Evolutionary conservation across 2,888 invertebrate genomes (phyloP).

Genomic region (Ommatoiulus sabulosus): DNA sequence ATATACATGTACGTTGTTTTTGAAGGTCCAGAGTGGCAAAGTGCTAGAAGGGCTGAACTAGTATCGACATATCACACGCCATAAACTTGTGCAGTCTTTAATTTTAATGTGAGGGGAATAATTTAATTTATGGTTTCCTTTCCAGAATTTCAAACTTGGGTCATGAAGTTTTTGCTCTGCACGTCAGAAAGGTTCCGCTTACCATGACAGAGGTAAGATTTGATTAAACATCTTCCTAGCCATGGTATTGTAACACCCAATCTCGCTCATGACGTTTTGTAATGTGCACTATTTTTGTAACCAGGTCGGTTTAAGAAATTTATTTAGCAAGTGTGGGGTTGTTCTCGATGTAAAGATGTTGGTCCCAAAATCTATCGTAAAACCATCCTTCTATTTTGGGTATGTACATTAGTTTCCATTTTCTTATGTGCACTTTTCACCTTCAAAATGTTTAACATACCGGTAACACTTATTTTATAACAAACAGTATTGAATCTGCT

Average conservation of each 20-base stretch:
- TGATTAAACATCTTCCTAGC: neutral
- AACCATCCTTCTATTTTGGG: neutral
- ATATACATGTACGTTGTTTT: no score
- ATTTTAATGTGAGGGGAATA: no score
- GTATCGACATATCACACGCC: no score
- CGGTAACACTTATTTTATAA: no score
- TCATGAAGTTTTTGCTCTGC: neutral
- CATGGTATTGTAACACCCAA: neutral
- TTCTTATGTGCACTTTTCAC: no score
- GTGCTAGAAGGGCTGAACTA: no score
- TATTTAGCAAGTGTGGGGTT: neutral
- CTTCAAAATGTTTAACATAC: no score
- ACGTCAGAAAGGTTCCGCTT: neutral
- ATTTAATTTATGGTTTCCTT: neutral
- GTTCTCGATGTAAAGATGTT: neutral
- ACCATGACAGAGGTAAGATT: neutral
- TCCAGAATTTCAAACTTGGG: neutral
- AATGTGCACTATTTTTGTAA: neutral
- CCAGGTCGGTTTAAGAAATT: neutral
- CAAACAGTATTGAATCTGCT: no score
- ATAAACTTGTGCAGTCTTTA: no score
- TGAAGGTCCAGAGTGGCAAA: no score
- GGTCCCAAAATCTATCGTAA: neutral
- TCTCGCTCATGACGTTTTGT: neutral
- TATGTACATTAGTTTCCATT: no score